Conservation (phyloP, 2,797 vertebrate species). For the Hyperoplus lanceolatus region DNA sequence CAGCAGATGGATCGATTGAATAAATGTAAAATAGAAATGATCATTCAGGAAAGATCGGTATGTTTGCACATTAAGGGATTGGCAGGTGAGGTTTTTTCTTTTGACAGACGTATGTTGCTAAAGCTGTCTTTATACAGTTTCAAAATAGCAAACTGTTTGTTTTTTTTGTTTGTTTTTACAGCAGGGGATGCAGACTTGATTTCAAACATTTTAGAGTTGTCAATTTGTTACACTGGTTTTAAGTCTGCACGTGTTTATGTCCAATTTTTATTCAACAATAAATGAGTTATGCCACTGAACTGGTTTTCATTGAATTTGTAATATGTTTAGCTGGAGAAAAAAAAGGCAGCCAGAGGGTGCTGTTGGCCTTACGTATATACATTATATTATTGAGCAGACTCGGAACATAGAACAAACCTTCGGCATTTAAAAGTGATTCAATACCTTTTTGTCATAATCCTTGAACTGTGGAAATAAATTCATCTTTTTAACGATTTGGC, state of each 20-base stretch:
- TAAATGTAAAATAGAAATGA: constrained; percentile 74
- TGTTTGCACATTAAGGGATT: constrained; percentile 91
- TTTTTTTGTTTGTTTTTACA: constrained; percentile 83
- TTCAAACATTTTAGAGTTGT: constrained; percentile 92
- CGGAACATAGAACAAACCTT: not conserved
- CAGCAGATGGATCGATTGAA: constrained; percentile 68
- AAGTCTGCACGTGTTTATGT: constrained; percentile 97
- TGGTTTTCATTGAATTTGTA: constrained; percentile 12
- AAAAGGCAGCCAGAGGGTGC: constrained; percentile 46
- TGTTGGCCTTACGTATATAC: constrained; percentile 7
- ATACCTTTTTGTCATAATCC: too few species aligned
- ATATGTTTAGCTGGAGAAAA: too few species aligned
- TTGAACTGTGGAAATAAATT: too few species aligned
- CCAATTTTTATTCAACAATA: constrained; percentile 97
- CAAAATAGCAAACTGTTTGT: constrained; percentile 80
- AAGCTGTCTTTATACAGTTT: constrained; percentile 88
- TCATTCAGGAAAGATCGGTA: constrained; percentile 85
- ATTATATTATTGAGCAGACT: not conserved
- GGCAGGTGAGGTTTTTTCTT: constrained; percentile 77
- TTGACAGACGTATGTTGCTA: constrained; percentile 82
- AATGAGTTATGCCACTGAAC: constrained; percentile 70
- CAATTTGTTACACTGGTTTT: constrained; percentile 98
- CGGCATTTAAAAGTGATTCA: too few species aligned
- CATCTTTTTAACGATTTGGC: not conserved
- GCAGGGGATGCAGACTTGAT: constrained; percentile 92